Base-by-base conservation (phyloP, 2,113 vertebrate genomes). In the Microcebus tavaratra region DNA sequence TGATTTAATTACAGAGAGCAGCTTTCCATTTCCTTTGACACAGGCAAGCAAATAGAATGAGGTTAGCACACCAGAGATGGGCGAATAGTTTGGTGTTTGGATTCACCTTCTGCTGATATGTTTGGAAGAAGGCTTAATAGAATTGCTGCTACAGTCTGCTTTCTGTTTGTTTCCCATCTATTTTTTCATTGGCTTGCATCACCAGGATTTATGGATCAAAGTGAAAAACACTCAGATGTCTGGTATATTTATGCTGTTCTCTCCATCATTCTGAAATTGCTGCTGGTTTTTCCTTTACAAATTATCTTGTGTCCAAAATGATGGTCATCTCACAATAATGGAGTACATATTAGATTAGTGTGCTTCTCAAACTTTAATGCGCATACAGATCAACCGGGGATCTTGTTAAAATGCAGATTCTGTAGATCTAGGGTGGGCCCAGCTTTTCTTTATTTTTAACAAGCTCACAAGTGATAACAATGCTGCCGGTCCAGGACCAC, bases 11-110 rank as follows among this genome's bases (percentile, higher is more conserved):
- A 96, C 25, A 80, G n/a, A 96, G 72, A 92, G 94, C 91, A 91
- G 85, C 86, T 92, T 94, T 93, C 95, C 95, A 87, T 97, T 97
- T 97, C 96, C 96, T 93, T 82, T 97, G 92, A 97, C 95, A 97
- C 80, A 94, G 48, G 68, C 94, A 85, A 86, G 88, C 95, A 97
- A 75, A 67, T 27, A 83, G 91, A 96, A 91, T 96, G 68, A 90
- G 89, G 96, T 96, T 93, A 96, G 89, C 90, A 94, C 70, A 8
- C 42, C 86, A 96, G 95, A 94, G 63, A 86, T 29, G 76, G 92
- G 31, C 59, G 31, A 87, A 92, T 45, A 75, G 73, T 84, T 85
- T 67, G 68, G 57, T 23, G n/a, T 96, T 79, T 96, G 72, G 42
- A 84, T 89, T 97, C 95, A 53, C 85, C 72, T 86, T 94, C 73